Percentiles rank a stretch among this genome's conserved stretches.
These are phyloP conservation scores for Argyrosomus regius DNA, from an alignment of 2,797 vertebrate species.

Conservation along the genomic window DNA sequence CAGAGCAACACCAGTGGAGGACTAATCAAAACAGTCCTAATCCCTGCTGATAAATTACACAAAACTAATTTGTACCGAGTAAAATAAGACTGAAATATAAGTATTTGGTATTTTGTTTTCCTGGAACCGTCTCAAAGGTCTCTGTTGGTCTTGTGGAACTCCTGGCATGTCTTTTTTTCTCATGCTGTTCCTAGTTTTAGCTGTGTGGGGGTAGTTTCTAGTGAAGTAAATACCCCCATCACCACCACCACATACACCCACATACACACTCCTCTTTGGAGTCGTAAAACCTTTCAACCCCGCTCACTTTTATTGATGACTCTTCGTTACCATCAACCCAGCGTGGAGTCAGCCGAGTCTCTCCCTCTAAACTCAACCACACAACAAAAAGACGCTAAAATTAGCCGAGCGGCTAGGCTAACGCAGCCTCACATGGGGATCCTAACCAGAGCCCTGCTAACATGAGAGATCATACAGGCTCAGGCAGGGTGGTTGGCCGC, in stretches of 20 bases:
- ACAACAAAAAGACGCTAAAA: constrained; percentile 79
- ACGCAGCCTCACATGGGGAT: constrained; percentile 64
- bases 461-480: constrained; percentile 64
- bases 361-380: constrained; percentile 72
- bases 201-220: constrained; percentile 57
- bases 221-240: constrained; percentile 63
- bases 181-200: constrained; percentile 60
- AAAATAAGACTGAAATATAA: constrained; percentile 48
- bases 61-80: constrained; percentile 30
- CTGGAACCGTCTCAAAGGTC: constrained; percentile 26
- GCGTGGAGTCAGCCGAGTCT: constrained; percentile 64
- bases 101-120: constrained; percentile 32
- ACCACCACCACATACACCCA: constrained; percentile 34
- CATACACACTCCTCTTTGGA: constrained; percentile 35
- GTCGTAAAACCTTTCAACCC: constrained; percentile 79
- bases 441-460: constrained; percentile 71
- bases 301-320: constrained; percentile 78
- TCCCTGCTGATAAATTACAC: constrained; percentile 37
- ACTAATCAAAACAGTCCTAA: constrained; percentile 29
- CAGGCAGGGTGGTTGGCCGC: constrained; percentile 64
- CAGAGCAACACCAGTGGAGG: constrained; percentile 1
- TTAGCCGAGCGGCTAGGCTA: constrained; percentile 76
- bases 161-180: constrained; percentile 29
- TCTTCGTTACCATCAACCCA: constrained; percentile 78
- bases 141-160: constrained; percentile 29